Base-by-base conservation (phyloP, 37 sponge, comb jelly and placozoan genomes). In the Axinella damicornis region DNA sequence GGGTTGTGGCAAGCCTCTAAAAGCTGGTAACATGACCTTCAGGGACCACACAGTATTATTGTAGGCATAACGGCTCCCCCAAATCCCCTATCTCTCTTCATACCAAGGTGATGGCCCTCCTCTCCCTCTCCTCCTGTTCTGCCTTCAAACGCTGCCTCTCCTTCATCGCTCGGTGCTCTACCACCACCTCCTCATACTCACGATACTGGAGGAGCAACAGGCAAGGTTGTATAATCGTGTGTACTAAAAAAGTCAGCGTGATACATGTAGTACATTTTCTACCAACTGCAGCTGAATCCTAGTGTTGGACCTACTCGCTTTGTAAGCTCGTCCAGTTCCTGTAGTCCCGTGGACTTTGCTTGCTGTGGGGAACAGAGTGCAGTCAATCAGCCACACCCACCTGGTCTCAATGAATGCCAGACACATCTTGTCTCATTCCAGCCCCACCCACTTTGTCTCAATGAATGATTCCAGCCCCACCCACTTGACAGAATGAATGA, bases 101-200 rank as follows among this genome's bases (percentile, higher is more conserved):
- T 57, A 98, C 96, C 91, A 88, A 95, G 19, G 78, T 88, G 24
- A 94, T 94, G 37, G 91, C 89, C 57, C 65, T 41, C 5, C 55
- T 58, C 69, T 95, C 88, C 60, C 87, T 83, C 81, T 86, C 69
- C 18, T 95, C 97, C 64, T 94, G 82, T 67, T 99, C 99, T 36
- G 85, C 99, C 35, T 86, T 88, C 31, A 87, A 74, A 52, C 93
- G 85, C 19, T 72, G 84, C 30, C 83, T 90, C 82, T 99, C 99
- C 82, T 94, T 96, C 85, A 89, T 73, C 20, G 84, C 86, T 53
- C 93, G 81, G 60, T 99, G 89, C 28, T 97, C 97, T 39, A 83
- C 85, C 22, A 99, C 99, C 53, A 99, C 97, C 46, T 93, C 88
- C 39, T 91, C 87, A 70, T 87, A 95, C 68, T 99, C 95, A 38